phyloP scores from a whole-genome alignment of 53 echinoderm and acorn worm species.

The Glandiceps talaboti region DNA sequence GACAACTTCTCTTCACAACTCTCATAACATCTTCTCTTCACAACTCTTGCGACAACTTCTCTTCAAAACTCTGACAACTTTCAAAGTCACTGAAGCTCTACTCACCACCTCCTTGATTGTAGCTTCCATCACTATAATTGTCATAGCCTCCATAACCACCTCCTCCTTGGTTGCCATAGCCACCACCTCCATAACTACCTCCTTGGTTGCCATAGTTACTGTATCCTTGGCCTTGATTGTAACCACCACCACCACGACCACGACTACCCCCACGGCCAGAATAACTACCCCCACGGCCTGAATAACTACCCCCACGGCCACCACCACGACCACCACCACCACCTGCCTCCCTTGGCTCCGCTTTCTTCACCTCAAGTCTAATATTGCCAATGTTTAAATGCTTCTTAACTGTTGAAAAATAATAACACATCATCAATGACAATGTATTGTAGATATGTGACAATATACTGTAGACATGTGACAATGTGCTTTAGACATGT shows the following conservation, averaged over 20 bases:
- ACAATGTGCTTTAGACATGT: no score
- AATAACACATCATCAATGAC: no score
- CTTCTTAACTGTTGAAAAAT: no score
- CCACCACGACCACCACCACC: conserved; percentile 14
- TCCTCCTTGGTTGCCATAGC: background rate
- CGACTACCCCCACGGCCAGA: background rate
- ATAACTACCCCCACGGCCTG: background rate
- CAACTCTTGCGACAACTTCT: no score
- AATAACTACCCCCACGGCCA: conserved; percentile 14
- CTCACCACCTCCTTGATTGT: conserved; percentile 1
- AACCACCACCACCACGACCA: conserved; percentile 7
- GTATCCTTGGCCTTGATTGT: background rate
- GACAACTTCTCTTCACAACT: no score
- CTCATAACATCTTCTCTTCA: no score
- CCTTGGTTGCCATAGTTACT: conserved; percentile 6
- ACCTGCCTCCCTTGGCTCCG: conserved; percentile 20
- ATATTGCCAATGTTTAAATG: no score
- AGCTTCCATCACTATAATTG: no score
- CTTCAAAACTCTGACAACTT: no score
- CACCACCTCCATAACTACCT: conserved; percentile 22
- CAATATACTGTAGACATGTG: no score
- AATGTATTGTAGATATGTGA: no score
- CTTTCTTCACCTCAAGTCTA: conserved; percentile 20
- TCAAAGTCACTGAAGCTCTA: background rate
- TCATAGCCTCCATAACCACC: no score